Evolutionary conservation across 2,888 invertebrate species (phyloP).

Genomic region (Machimus atricapillus): DNA sequence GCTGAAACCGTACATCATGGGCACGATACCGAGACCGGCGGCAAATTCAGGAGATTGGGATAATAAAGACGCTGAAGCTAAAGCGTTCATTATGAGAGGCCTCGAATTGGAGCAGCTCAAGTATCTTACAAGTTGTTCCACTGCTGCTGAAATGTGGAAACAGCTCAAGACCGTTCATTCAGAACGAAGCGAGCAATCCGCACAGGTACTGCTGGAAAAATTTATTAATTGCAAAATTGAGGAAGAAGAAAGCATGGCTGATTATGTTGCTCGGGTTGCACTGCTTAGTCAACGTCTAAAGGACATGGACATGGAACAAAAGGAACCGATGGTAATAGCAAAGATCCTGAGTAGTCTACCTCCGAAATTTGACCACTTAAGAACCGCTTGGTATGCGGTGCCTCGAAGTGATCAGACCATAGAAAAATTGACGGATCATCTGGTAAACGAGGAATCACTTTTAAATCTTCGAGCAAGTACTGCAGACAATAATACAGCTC

Average conservation of each 20-base stretch:
- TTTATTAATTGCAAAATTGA: constrained; percentile 25
- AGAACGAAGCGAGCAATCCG: constrained; percentile 10
- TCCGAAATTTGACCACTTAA: not conserved
- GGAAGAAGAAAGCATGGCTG: not conserved
- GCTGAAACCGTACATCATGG: not conserved
- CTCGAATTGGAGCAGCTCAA: constrained; percentile 33
- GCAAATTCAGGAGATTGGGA: constrained; percentile 14
- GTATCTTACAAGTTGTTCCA: not conserved
- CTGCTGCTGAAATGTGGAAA: not conserved
- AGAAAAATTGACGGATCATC: not conserved
- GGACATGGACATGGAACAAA: not conserved
- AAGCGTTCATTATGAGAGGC: constrained; percentile 7
- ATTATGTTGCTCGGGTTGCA: not conserved
- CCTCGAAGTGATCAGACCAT: not conserved
- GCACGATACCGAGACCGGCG: not conserved
- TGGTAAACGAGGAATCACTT: constrained; percentile 29
- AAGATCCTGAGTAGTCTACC: not conserved
- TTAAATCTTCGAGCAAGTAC: not conserved
- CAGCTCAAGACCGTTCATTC: constrained; percentile 5
- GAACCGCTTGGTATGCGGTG: constrained; percentile 11
- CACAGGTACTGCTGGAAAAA: not conserved
- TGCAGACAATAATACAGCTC: not conserved
- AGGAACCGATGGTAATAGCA: not conserved
- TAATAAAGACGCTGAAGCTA: constrained; percentile 1
- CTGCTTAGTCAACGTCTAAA: not conserved